These are phyloP conservation scores for Diachrysia chrysitis DNA, from an alignment of 2,888 invertebrate species.

Conservation along the genomic window DNA sequence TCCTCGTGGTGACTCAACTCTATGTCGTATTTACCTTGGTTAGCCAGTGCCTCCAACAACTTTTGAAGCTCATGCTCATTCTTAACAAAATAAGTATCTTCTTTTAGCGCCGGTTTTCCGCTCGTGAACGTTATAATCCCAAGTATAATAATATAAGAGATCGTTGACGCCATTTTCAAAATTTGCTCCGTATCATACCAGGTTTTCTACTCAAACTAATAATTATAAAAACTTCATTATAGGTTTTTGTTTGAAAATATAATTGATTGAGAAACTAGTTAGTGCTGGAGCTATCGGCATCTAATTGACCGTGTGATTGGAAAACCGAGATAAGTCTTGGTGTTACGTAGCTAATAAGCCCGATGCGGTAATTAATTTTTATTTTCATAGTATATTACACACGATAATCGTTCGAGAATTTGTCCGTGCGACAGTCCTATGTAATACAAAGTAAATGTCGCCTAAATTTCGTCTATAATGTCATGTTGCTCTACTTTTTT, in stretches of 20 bases:
- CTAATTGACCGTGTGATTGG: constrained; percentile 63
- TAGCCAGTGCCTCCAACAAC: constrained; percentile 32
- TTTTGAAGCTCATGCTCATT: constrained; percentile 33
- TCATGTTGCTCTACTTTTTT: not conserved
- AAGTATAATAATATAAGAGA: constrained; percentile 36
- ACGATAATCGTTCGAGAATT: not conserved
- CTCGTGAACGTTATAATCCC: constrained; percentile 37
- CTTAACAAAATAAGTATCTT: constrained; percentile 21
- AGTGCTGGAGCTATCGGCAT: constrained; percentile 29
- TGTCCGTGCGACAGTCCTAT: not conserved
- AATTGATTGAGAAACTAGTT: constrained; percentile 48
- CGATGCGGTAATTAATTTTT: constrained; percentile 8
- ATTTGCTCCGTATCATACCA: constrained; percentile 20
- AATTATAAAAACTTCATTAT: constrained; percentile 32
- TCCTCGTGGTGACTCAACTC: constrained; percentile 19
- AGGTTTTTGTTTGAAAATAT: constrained; percentile 20
- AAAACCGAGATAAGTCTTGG: constrained; percentile 30
- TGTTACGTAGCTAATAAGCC: constrained; percentile 13
- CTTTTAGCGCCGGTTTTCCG: constrained; percentile 15
- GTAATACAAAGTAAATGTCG: not conserved
- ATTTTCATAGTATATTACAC: constrained; percentile 8
- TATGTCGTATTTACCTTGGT: constrained; percentile 36
- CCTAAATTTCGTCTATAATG: not conserved
- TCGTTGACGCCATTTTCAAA: constrained; percentile 33
- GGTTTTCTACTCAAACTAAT: constrained; percentile 27